Conservation (phyloP, 2,888 invertebrate genomes). For the Yponomeuta evonymella region DNA sequence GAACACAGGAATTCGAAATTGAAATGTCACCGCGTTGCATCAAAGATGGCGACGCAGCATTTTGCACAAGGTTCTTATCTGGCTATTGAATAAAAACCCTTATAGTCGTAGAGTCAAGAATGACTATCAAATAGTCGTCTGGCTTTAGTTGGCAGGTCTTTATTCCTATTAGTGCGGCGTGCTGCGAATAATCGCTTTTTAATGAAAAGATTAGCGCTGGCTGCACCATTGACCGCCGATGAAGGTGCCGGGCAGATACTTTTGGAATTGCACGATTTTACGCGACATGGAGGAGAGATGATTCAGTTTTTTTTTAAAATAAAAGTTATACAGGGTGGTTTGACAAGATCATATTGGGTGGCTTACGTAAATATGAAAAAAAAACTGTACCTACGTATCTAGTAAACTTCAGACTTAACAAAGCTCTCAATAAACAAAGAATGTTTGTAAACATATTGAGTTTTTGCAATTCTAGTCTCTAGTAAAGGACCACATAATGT, state of each 20-base stretch:
- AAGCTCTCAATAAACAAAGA: no score
- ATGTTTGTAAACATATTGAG: no score
- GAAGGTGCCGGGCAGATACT: slow-evolving; percentile 45
- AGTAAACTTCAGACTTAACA: no score
- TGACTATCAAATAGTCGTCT: slow-evolving; percentile 16
- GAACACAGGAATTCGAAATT: slow-evolving; percentile 67
- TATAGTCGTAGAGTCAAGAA: slow-evolving; percentile 30
- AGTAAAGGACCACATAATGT: no score
- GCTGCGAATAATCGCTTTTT: slow-evolving; percentile 74
- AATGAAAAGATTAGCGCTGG: slow-evolving; percentile 69
- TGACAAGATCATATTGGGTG: no score
- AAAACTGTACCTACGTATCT: no score
- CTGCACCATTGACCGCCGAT: slow-evolving; percentile 39
- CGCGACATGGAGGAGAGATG: no score
- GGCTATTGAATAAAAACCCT: slow-evolving; percentile 30
- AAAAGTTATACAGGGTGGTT: no score
- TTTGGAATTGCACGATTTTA: slow-evolving; percentile 67
- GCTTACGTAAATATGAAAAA: no score
- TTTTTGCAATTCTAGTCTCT: no score
- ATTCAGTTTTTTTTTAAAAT: no score
- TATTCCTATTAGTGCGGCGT: slow-evolving; percentile 70
- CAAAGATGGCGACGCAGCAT: slow-evolving; percentile 48
- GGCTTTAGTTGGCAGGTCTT: slow-evolving; percentile 37
- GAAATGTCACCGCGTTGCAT: slow-evolving; percentile 65
- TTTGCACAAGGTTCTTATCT: slow-evolving; percentile 45